A percentile compares a stretch with the other conserved stretches of the same genome.
phyloP scores from a whole-genome alignment of 2,797 vertebrate genomes.

The Protosalanx chinensis region DNA sequence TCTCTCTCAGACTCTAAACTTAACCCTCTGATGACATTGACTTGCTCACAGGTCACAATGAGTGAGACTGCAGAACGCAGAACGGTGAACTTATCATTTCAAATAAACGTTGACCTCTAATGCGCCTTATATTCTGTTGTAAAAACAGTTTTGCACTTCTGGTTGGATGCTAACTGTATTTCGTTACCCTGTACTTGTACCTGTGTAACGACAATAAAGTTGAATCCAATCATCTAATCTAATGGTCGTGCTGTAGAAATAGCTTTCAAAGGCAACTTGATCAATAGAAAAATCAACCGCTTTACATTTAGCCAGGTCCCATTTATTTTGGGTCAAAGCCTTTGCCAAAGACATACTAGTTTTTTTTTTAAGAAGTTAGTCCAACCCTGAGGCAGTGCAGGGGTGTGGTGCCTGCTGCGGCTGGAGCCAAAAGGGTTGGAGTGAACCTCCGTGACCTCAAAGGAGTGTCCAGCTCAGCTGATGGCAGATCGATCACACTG shows the following conservation, averaged over 20 bases:
- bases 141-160: not conserved
- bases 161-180: no score
- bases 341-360: not conserved
- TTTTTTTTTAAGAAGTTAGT: slow-evolving; percentile 13
- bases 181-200: no score
- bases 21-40: slow-evolving; percentile 44
- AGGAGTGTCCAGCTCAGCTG: slow-evolving; percentile 50
- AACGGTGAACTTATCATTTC: slow-evolving; percentile 38
- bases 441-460: slow-evolving; percentile 47
- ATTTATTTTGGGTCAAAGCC: not conserved
- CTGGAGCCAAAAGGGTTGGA: slow-evolving; percentile 40
- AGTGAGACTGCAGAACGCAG: slow-evolving; percentile 23
- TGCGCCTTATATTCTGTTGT: not conserved
- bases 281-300: slow-evolving; percentile 18
- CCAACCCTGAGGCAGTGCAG: slow-evolving; percentile 29
- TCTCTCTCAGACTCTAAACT: slow-evolving; percentile 45
- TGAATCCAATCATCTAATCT: no score
- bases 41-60: slow-evolving; percentile 34
- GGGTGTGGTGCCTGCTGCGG: slow-evolving; percentile 43
- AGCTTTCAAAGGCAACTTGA: slow-evolving; percentile 2
- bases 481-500: slow-evolving; percentile 56
- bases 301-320: not conserved
- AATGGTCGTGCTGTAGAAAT: no score
- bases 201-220: no score
- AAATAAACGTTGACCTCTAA: slow-evolving; percentile 14